Base-by-base conservation (phyloP, 2,888 invertebrate genomes). In the Pelosia muscerda region DNA sequence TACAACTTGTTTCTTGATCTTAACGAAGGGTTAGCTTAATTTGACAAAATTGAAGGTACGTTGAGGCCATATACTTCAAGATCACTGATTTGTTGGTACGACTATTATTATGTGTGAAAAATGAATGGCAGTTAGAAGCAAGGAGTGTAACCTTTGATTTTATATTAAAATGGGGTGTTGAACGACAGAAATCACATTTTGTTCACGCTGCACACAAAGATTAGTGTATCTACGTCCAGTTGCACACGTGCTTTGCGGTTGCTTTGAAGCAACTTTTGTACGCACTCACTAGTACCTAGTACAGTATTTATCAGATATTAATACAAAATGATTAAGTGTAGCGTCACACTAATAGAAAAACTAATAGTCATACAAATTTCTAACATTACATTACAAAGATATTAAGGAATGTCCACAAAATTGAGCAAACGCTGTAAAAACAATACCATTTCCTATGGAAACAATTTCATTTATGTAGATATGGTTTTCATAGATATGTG, bases 371-470 rank as follows among this genome's bases (percentile, higher is more conserved):
- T 69, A 63, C 60, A 70, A 75, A 63, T 67, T 65, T 60, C 73
- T 77, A 75, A 63, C 63, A 68, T 55, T 57, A 56, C 19, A 25
- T 49, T 56, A 31, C 9, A 31, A 57, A 28, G 57, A 73, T 71
- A 73, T 64, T 66, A 73, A 80, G 91, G 91, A 91, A 91, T 91
- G 90, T 87, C 73, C 71, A 81, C 62, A 79, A 84, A 75, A 86
- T 91, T 91, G 91, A 91, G 91, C 91, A 90, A 86, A 78, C 67
- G 77, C 80, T 82, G 80, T 73, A 78, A 77, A 76, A 75, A 80
- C 62, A 34, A 72, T 71, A 72, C 71, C 66, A 72, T 76, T 75
- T 75, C 63, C 64, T 70, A 77, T 74, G 66, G 61, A 74, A 31
- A 26, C 59, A 69, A 75, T 38, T 38, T 54, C 66, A 22, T 64